Conservation (phyloP, 1,140 invertebrate species). For the Hylaeus volcanicus region DNA sequence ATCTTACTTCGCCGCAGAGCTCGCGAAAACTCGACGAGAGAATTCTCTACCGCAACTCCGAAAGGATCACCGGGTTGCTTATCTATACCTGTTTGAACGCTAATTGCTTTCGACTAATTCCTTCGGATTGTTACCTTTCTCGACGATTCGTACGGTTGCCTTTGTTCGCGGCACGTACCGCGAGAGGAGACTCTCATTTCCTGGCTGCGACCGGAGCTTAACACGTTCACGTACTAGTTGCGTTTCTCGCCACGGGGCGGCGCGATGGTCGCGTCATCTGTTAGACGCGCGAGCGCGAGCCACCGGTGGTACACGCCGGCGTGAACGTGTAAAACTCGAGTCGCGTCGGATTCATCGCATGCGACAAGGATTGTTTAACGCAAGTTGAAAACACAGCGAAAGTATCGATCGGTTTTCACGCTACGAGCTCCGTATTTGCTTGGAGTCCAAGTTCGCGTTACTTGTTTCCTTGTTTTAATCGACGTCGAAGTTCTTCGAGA, state of each 20-base stretch:
- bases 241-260: too few relatives aligned
- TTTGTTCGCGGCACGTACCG: not conserved
- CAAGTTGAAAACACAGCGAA: too few relatives aligned
- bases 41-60: slow-evolving; percentile 1
- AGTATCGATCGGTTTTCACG: too few relatives aligned
- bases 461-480: too few relatives aligned
- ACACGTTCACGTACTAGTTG: too few relatives aligned
- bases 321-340: not conserved
- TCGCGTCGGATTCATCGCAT: not conserved
- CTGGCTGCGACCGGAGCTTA: not conserved
- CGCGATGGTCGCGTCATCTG: too few relatives aligned
- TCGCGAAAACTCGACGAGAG: slow-evolving; percentile 29
- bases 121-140: slow-evolving; percentile 3
- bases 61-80: slow-evolving; percentile 15
- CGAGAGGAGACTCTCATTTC: not conserved
- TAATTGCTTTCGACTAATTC: slow-evolving; percentile 42
- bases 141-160: slow-evolving; percentile 8
- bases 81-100: not conserved
- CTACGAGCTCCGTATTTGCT: too few relatives aligned
- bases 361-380: too few relatives aligned
- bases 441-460: too few relatives aligned
- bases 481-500: not conserved
- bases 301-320: too few relatives aligned
- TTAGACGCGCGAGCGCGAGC: too few relatives aligned
- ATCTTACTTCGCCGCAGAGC: slow-evolving; percentile 17